Evolutionary conservation across 2,113 vertebrate species (phyloP).

Genomic region (Lathamus discolor): DNA sequence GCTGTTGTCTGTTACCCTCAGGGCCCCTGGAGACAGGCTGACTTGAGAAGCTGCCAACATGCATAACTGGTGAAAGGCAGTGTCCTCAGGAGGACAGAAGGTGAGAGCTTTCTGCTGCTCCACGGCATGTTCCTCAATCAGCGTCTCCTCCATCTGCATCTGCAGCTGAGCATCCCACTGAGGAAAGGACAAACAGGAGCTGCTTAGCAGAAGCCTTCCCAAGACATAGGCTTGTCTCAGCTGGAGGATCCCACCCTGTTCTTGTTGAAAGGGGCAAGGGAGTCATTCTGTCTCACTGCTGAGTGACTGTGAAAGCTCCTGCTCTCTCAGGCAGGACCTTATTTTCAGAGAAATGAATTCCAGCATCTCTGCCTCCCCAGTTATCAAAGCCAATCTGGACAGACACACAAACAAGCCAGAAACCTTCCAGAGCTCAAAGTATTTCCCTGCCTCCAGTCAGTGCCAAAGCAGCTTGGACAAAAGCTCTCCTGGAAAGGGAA

Average conservation of each 20-base stretch:
- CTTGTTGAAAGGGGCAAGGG: neutral
- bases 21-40: neutral
- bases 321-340: neutral
- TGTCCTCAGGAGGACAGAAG: neutral
- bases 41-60: conserved; percentile 72
- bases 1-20: neutral
- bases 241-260: neutral
- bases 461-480: neutral
- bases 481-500: too few relatives aligned
- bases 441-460: neutral
- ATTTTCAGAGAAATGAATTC: neutral
- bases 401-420: neutral
- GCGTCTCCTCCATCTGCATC: conserved; percentile 75
- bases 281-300: neutral
- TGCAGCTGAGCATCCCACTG: too few relatives aligned
- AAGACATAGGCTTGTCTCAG: neutral
- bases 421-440: neutral
- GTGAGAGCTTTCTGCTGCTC: neutral
- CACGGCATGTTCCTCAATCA: conserved; percentile 68
- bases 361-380: neutral
- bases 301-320: neutral
- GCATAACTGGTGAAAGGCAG: neutral
- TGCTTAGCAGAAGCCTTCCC: neutral
- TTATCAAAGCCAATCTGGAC: neutral
- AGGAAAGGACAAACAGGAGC: neutral